phyloP scores from a whole-genome alignment of 2,888 invertebrate species.

The Gastrophysa polygoni region DNA sequence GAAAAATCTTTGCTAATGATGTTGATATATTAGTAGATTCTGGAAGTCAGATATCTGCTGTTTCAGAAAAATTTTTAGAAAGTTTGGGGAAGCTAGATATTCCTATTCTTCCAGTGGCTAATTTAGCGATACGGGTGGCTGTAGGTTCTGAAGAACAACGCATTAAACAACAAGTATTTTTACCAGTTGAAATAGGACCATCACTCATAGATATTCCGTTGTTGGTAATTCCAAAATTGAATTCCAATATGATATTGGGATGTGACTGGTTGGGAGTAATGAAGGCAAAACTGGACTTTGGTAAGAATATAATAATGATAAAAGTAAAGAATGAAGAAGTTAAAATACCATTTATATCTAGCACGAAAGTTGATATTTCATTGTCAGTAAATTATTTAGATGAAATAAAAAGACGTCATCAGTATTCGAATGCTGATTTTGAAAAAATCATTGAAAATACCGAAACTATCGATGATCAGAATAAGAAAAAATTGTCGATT shows the following conservation, averaged over 20 bases:
- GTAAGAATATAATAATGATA: no score
- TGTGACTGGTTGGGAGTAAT: slow-evolving; percentile 13
- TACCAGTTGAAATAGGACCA: no score
- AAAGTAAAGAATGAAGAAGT: no score
- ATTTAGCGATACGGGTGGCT: no score
- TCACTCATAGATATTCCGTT: slow-evolving; percentile 5
- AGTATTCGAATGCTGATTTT: no score
- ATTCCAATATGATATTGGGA: slow-evolving; percentile 7
- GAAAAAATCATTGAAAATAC: no score
- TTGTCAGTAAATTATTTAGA: background rate
- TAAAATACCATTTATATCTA: background rate
- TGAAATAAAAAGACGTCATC: background rate
- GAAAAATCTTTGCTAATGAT: background rate
- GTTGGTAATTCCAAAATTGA: slow-evolving; percentile 13
- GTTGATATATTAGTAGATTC: slow-evolving; percentile 2
- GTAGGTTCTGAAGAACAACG: background rate
- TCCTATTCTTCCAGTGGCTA: no score
- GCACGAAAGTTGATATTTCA: no score
- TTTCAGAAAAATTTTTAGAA: slow-evolving; percentile 12
- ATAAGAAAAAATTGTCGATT: background rate
- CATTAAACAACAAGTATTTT: background rate
- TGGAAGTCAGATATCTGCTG: slow-evolving; percentile 12
- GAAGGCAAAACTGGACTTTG: slow-evolving; percentile 7
- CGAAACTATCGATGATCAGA: no score
- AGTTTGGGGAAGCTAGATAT: no score